Evolutionary conservation across 2,888 invertebrate genomes (phyloP).

Genomic region (Limnephilus auricula): DNA sequence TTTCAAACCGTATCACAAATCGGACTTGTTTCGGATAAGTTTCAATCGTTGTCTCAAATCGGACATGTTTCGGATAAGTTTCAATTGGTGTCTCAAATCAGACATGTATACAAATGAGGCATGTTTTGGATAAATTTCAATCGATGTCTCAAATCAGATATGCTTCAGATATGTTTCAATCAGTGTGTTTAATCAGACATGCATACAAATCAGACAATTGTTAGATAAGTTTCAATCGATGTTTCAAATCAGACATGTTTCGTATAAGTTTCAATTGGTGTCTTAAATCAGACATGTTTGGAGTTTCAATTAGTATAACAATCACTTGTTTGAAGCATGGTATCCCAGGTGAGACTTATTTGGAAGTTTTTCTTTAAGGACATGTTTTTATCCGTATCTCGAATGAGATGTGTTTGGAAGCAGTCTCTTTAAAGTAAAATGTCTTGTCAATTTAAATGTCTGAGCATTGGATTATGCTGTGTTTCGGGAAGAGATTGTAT

Average conservation of each 20-base stretch:
- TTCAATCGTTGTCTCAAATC: no score
- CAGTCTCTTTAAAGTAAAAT: background rate
- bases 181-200: background rate
- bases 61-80: background rate
- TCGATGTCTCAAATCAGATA: background rate
- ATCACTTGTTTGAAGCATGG: background rate
- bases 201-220: background rate
- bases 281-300: background rate
- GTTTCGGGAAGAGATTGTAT: constrained; percentile 11
- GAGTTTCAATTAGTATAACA: background rate
- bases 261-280: background rate
- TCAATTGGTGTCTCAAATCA: background rate
- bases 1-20: constrained; percentile 11
- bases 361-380: background rate
- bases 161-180: background rate
- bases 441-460: background rate
- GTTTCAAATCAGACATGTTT: background rate
- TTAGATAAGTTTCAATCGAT: background rate
- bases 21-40: background rate
- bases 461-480: constrained; percentile 11
- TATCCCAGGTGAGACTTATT: background rate
- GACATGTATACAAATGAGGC: background rate
- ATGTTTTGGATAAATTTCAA: background rate
- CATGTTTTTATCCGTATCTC: background rate
- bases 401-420: background rate